Evolutionary conservation across 2,888 invertebrate genomes (phyloP), one percentile per base, ranked within the genome.

Genomic region (Ceriagrion tenellum): DNA sequence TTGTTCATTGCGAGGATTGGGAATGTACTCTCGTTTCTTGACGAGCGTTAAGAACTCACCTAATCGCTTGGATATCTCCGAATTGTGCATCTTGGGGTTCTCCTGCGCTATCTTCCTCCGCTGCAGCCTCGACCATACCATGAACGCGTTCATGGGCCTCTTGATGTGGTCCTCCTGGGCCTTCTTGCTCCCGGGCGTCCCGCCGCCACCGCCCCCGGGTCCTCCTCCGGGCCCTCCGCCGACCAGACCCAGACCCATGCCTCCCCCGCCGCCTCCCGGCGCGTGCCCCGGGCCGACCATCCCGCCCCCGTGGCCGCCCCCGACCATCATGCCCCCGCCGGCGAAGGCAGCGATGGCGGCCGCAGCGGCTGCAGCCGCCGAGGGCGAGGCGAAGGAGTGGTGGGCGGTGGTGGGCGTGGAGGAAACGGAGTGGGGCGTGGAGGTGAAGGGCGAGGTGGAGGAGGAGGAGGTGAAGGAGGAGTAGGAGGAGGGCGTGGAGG

Each of bases 81-180:
- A 99, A 97, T 99, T 99, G 97, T 99, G 99, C 99, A 99, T 99
- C 97, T 99, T 99, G 0, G 99, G 99, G 97, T 99, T 99, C 96
- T 99, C 99, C 96, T 99, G 99, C 0, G 99, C 99, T 98, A 99
- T 99, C 97, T 99, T 99, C 96, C 99, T 97, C 95, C 99, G 97
- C 97, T 99, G 99, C 13, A 98, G 99, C 63, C 99, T 97, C 1
- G 99, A 99, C 99, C 99, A 99, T 96, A 99, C 99, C 99, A 99
- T 99, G 97, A 99, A 99, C 8, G 99, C 99, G 97, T 99, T 99
- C 99, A 99, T 99, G 0, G 99, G 99, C 96, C 99, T 97, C 97
- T 99, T 99, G 96, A 99, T 99, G 97, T 99, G 99, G 97, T 98
- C 98, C 96, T 98, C 98, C 96, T 98, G 98, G 95, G 98, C 97